Evolutionary conservation across 2,888 invertebrate genomes (phyloP).

Genomic region (Ochropleura leucogaster): DNA sequence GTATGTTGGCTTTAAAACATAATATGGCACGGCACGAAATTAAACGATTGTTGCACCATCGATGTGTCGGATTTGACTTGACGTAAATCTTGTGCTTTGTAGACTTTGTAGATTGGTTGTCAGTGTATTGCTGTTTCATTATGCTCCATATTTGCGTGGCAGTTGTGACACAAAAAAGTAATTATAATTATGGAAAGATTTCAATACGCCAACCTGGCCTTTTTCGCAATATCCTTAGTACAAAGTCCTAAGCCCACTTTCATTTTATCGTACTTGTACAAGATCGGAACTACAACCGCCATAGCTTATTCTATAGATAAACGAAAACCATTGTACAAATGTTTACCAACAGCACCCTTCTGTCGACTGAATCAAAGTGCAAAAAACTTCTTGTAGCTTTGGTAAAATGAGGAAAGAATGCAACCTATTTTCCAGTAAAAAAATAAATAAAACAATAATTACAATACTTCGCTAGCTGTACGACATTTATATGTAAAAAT

Average conservation of each 20-base stretch:
- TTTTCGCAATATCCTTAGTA: background rate
- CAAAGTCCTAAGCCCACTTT: background rate
- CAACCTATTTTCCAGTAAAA: background rate
- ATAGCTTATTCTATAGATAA: background rate
- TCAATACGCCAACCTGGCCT: conserved; percentile 12
- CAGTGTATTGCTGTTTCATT: conserved; percentile 10
- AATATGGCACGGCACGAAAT: background rate
- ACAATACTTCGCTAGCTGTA: background rate
- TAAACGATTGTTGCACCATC: background rate
- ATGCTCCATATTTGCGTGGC: conserved; percentile 13
- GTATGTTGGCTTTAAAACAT: background rate
- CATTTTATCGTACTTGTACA: background rate
- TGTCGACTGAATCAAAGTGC: background rate
- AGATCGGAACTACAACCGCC: background rate
- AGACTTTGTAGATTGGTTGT: background rate
- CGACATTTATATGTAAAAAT: background rate
- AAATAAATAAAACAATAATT: background rate
- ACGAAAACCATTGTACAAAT: background rate
- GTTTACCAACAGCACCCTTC: background rate
- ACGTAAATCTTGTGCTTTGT: background rate
- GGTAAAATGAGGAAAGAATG: background rate
- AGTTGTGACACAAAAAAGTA: background rate
- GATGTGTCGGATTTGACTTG: background rate
- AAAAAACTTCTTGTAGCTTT: background rate
- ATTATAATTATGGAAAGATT: conserved; percentile 12